Conservation (phyloP, 2,888 invertebrate genomes). For the Xylophagus ater region DNA sequence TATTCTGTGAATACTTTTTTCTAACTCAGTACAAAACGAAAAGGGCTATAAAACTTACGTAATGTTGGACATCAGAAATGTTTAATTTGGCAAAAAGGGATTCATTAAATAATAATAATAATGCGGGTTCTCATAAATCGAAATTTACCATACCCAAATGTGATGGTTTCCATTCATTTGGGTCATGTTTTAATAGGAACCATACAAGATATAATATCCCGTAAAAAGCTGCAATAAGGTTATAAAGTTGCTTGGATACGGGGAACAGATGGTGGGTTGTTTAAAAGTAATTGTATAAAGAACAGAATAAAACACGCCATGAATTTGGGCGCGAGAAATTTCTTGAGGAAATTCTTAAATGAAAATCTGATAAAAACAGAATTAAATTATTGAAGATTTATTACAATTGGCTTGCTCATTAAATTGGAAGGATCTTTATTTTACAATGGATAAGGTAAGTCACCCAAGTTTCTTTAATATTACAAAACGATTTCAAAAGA, state of each 20-base stretch:
- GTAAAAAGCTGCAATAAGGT: constrained; percentile 61
- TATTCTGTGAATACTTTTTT: too few relatives aligned
- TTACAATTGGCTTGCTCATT: constrained; percentile 68
- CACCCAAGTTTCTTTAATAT: too few relatives aligned
- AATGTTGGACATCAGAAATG: constrained; percentile 5
- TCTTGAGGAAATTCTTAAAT: constrained; percentile 64
- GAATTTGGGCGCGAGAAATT: constrained; percentile 69
- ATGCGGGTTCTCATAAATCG: constrained; percentile 23
- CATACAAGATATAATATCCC: constrained; percentile 78
- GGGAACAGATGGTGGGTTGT: constrained; percentile 94
- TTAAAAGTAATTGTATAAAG: constrained; percentile 65
- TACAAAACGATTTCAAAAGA: not conserved
- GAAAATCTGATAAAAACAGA: constrained; percentile 72
- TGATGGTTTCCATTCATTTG: constrained; percentile 92
- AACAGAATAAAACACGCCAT: constrained; percentile 51
- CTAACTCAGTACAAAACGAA: constrained; percentile 6
- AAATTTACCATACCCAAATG: constrained; percentile 93
- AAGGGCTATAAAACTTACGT: constrained; percentile 7
- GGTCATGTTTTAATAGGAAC: constrained; percentile 91
- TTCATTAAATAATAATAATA: too few relatives aligned
- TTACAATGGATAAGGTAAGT: constrained; percentile 73
- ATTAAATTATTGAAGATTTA: constrained; percentile 60
- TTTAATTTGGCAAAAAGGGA: too few relatives aligned
- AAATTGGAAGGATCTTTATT: constrained; percentile 77
- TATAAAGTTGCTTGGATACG: constrained; percentile 82